A percentile compares a stretch with the other conserved stretches of the same genome.
phyloP scores from a whole-genome alignment of 2,888 invertebrate species.

The Rhamnusium bicolor region DNA sequence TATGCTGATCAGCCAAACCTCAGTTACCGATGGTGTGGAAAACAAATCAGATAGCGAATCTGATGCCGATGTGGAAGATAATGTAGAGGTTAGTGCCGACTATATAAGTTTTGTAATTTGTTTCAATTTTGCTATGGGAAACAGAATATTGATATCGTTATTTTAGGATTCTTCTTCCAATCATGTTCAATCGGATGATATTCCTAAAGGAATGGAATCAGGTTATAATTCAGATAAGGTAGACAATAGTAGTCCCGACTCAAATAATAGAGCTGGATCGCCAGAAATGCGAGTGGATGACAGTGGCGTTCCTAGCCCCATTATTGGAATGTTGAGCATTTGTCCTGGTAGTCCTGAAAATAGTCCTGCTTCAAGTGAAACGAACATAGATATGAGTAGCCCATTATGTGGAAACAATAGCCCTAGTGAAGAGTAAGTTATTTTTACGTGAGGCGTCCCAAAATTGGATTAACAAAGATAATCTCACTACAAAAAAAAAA shows the following conservation, averaged over 20 bases:
- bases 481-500: too few relatives aligned
- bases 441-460: too few relatives aligned
- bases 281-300: constrained; percentile 64
- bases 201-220: constrained; percentile 74
- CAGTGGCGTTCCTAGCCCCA: constrained; percentile 66
- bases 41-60: constrained; percentile 80
- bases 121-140: too few relatives aligned
- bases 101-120: background rate
- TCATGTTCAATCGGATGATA: constrained; percentile 35
- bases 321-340: constrained; percentile 61
- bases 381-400: constrained; percentile 74
- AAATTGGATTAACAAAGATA: too few relatives aligned
- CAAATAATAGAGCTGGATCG: constrained; percentile 62
- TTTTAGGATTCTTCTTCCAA: constrained; percentile 49
- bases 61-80: constrained; percentile 88
- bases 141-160: background rate
- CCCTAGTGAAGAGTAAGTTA: constrained; percentile 65
- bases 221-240: constrained; percentile 79
- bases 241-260: constrained; percentile 66
- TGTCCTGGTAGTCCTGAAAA: constrained; percentile 60
- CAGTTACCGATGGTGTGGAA: constrained; percentile 63
- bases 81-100: constrained; percentile 73
- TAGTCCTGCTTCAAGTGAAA: constrained; percentile 73
- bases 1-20: constrained; percentile 7
- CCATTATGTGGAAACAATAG: constrained; percentile 66